Conservation (phyloP, 2,888 invertebrate species). For the Biston stratarius region DNA sequence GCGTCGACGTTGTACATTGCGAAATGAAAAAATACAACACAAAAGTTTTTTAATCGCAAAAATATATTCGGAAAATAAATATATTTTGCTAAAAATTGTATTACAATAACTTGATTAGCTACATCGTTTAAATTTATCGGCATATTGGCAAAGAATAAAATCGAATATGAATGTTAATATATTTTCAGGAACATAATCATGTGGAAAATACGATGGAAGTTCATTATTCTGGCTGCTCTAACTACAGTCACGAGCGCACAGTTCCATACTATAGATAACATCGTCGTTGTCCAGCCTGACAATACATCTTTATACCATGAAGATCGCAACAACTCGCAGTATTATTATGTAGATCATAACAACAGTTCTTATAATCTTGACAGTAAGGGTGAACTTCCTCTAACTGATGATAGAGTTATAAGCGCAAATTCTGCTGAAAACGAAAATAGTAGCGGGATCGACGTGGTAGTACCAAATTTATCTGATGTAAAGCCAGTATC, state of each 20-base stretch:
- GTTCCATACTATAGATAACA: constrained; percentile 15
- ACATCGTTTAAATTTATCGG: neutral
- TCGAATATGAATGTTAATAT: neutral
- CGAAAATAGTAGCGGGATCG: neutral
- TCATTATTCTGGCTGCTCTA: constrained; percentile 46
- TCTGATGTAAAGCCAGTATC: neutral
- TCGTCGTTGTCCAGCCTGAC: constrained; percentile 2
- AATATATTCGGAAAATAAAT: too few relatives aligned
- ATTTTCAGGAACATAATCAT: constrained; percentile 45
- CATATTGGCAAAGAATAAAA: neutral
- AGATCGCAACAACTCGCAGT: neutral
- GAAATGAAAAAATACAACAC: too few relatives aligned
- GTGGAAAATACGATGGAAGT: constrained; percentile 54
- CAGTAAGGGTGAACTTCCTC: neutral
- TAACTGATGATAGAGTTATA: neutral
- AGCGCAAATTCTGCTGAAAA: neutral
- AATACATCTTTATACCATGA: neutral
- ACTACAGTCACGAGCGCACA: constrained; percentile 37
- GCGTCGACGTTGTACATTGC: too few relatives aligned
- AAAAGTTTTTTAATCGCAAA: too few relatives aligned
- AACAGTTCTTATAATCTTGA: neutral
- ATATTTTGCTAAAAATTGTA: too few relatives aligned
- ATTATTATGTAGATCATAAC: neutral
- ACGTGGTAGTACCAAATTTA: neutral
- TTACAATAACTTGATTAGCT: too few relatives aligned